Percentiles rank a stretch among this genome's conserved stretches.
Evolutionary conservation across 2,888 invertebrate species (phyloP).

Genomic region (Copidosoma aretas): DNA sequence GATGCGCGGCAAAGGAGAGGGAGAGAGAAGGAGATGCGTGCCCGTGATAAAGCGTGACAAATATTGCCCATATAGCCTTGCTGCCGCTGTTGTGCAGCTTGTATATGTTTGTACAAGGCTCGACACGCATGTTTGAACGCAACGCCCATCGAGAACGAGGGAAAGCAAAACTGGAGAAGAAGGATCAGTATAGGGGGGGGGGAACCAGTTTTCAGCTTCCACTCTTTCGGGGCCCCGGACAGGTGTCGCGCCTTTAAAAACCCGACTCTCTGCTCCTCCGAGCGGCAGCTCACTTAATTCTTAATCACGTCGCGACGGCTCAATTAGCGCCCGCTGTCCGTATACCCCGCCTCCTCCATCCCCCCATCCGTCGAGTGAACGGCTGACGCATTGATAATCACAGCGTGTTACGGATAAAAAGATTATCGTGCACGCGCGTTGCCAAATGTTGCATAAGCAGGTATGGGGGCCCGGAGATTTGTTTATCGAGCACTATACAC

Average conservation of each 20-base stretch:
- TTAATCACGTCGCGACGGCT: constrained; percentile 33
- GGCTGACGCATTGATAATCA: not conserved
- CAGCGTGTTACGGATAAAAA: not conserved
- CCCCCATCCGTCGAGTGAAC: not conserved
- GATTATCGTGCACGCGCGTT: no score
- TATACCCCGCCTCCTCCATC: constrained; percentile 2
- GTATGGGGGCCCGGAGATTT: not conserved
- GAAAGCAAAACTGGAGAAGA: constrained; percentile 29
- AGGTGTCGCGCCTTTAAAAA: constrained; percentile 40
- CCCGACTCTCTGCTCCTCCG: not conserved
- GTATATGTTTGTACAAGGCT: not conserved
- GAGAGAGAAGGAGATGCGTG: constrained; percentile 50
- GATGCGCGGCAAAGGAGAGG: not conserved
- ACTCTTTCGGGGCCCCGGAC: constrained; percentile 33
- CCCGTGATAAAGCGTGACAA: constrained; percentile 58
- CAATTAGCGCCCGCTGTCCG: constrained; percentile 44
- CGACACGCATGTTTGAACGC: constrained; percentile 28
- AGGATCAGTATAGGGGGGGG: not conserved
- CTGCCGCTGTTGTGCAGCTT: constrained; percentile 25
- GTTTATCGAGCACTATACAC: not conserved
- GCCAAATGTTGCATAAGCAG: no score
- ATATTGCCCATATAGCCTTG: constrained; percentile 59
- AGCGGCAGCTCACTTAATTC: constrained; percentile 23
- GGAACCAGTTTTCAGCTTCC: constrained; percentile 33
- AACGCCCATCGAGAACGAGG: constrained; percentile 37